Evolutionary conservation across 2,797 vertebrate genomes (phyloP), one percentile per base, ranked within the genome.

Genomic region (Anguilla megastoma): DNA sequence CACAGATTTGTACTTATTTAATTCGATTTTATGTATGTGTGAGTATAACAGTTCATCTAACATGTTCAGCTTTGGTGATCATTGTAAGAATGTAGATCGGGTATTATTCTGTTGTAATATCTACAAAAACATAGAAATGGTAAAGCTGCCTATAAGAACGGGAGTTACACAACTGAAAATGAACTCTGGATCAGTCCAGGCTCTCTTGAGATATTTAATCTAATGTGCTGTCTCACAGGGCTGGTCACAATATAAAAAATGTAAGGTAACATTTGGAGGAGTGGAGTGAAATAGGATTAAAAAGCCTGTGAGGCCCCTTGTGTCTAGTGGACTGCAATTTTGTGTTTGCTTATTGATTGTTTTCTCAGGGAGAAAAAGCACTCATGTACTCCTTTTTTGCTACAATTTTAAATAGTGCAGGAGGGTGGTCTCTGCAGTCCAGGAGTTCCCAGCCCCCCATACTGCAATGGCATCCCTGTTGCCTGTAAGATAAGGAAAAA

Each of bases 331-430:
- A 24, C 16, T 79, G 33, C 33, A 79, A 16, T 41, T 69, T 21
- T 21, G 33, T 36, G 16, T 79, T 33, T 74, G 3, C 36, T 79
- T 18, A 45, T 79, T 36, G 33, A 79, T 79, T 79, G 74, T 79
- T 79, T 79, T 79, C 36, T 79, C 33, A 18, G 74, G 33, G 74
- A 79, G 74, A 79, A 79, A 79, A 79, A 18, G 33, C 74, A 79
- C 74, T 79, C 14, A 41, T 41, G 36, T 21, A 4, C 74, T 41
- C 1, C 21, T 45, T 79, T 79, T 14, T 6, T 41, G 74, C 33
- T 79, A 79, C 41, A 45, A 79, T 79, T 79, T 33, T 36, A 5
- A 79, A 41, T 41, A 71, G 27, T 71, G 69, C 2, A 76, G 79
- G 41, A 24, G 18, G 18, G 18, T 45, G 79, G 18, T 4, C 18